phyloP scores from a whole-genome alignment of 1,140 invertebrate genomes.

The Eriosoma lanigerum region DNA sequence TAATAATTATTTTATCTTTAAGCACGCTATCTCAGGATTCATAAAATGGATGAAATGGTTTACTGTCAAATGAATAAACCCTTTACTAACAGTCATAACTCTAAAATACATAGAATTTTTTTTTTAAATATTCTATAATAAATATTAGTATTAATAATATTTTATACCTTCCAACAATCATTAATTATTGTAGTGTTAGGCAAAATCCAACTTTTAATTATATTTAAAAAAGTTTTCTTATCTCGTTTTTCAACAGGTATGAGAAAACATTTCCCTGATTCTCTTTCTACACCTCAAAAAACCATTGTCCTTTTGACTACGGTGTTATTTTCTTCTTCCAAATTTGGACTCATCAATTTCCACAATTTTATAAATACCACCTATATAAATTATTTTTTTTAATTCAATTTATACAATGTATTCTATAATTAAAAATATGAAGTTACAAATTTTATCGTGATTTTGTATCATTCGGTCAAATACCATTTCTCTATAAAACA shows the following conservation, averaged over 20 bases:
- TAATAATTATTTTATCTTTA: no score
- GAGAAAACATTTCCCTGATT: not conserved
- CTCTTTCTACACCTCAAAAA: not conserved
- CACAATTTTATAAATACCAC: not conserved
- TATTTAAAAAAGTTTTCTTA: slow-evolving; percentile 1
- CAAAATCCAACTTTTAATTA: slow-evolving; percentile 55
- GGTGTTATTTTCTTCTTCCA: slow-evolving; percentile 38
- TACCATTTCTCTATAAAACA: slow-evolving; percentile 1
- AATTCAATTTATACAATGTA: not conserved
- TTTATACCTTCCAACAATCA: slow-evolving; percentile 56
- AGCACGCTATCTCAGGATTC: slow-evolving; percentile 53
- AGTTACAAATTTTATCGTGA: no score
- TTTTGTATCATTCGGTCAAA: not conserved
- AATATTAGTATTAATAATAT: no score
- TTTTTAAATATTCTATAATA: no score
- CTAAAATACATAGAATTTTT: not conserved
- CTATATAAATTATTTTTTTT: not conserved
- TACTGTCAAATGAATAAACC: slow-evolving; percentile 53
- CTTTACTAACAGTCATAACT: slow-evolving; percentile 12
- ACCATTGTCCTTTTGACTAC: not conserved
- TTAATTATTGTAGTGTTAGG: slow-evolving; percentile 56
- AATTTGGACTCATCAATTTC: slow-evolving; percentile 5
- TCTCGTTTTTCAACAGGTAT: slow-evolving; percentile 22
- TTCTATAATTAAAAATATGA: not conserved
- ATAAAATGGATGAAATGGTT: slow-evolving; percentile 54